These are phyloP conservation scores for Morpho helenor DNA, from an alignment of 2,888 invertebrate genomes.

Conservation along the genomic window DNA sequence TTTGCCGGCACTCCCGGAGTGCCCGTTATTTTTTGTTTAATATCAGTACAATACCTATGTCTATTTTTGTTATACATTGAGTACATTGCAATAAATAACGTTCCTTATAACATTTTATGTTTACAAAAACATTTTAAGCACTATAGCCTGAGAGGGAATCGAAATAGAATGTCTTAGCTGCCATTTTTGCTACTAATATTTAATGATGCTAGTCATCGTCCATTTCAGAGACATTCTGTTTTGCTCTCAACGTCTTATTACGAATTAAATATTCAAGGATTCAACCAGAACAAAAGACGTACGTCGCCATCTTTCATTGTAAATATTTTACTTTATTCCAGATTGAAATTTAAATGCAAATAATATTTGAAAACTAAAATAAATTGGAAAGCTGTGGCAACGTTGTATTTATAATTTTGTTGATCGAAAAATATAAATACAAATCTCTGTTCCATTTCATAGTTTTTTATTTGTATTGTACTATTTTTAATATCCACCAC, in stretches of 20 bases:
- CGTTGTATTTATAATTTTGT: background rate
- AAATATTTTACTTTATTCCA: slow-evolving; percentile 6
- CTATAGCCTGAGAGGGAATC: background rate
- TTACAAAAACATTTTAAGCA: too few relatives aligned
- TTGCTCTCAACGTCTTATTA: slow-evolving; percentile 1
- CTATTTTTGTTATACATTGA: too few relatives aligned
- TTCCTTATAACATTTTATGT: too few relatives aligned
- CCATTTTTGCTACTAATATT: slow-evolving; percentile 8
- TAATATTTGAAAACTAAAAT: too few relatives aligned
- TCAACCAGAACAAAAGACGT: slow-evolving; percentile 8
- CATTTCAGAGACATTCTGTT: slow-evolving; percentile 1
- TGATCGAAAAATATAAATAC: too few relatives aligned
- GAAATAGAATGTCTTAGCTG: slow-evolving; percentile 4
- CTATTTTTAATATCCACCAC: too few relatives aligned
- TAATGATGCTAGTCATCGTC: slow-evolving; percentile 3
- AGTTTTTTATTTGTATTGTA: too few relatives aligned
- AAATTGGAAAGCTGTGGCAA: background rate
- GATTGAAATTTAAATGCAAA: background rate
- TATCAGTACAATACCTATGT: too few relatives aligned
- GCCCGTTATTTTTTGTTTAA: too few relatives aligned
- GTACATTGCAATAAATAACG: too few relatives aligned
- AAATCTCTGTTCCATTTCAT: too few relatives aligned
- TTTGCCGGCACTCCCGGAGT: too few relatives aligned
- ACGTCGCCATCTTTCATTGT: background rate
- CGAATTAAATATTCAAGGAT: slow-evolving; percentile 8